phyloP scores from a whole-genome alignment of 2,888 invertebrate species.

The Sphinx pinastri region DNA sequence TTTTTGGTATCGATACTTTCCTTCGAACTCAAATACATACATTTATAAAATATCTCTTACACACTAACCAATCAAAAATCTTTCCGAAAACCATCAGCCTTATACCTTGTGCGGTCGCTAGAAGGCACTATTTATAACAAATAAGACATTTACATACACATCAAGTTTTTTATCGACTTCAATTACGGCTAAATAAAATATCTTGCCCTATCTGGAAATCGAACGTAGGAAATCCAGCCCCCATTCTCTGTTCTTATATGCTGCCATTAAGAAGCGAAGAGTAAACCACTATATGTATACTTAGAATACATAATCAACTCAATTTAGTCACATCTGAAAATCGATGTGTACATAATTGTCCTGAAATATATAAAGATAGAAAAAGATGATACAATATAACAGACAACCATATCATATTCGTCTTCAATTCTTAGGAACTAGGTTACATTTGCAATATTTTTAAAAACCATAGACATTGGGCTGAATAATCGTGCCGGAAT shows the following conservation, averaged over 20 bases:
- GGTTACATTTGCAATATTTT: not conserved
- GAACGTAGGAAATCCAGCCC: too few relatives aligned
- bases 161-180: not conserved
- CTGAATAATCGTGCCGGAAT: conserved; percentile 4
- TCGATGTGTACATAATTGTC: conserved; percentile 8
- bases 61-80: conserved; percentile 52
- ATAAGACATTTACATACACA: not conserved
- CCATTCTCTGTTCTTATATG: too few relatives aligned
- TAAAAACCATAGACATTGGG: conserved; percentile 1
- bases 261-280: too few relatives aligned
- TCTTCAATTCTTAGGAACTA: conserved; percentile 50
- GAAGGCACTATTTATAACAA: conserved; percentile 52
- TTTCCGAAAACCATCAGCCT: conserved; percentile 51
- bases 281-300: too few relatives aligned
- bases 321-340: too few relatives aligned
- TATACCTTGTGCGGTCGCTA: conserved; percentile 42
- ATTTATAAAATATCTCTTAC: conserved; percentile 42
- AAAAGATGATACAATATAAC: conserved; percentile 41
- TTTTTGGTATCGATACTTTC: too few relatives aligned
- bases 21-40: conserved; percentile 19
- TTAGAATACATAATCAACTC: too few relatives aligned
- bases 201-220: too few relatives aligned
- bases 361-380: conserved; percentile 46
- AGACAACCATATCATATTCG: conserved; percentile 37
- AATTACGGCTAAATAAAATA: too few relatives aligned